Conservation (phyloP, 2,113 vertebrate species). For the Herpailurus yagouaroundi region DNA sequence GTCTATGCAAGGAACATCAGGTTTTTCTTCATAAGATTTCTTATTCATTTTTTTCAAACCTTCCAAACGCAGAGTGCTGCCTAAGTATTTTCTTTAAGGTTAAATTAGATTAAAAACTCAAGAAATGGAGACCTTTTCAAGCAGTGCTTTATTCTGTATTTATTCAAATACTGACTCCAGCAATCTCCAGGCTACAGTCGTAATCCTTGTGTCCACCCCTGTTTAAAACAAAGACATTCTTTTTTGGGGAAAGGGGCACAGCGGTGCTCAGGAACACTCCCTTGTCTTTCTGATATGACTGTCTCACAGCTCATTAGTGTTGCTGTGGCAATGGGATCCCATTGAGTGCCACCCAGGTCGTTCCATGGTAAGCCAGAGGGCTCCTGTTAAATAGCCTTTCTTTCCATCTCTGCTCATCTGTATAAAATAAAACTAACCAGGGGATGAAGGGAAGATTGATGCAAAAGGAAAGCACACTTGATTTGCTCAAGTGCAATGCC, state of each 20-base stretch:
- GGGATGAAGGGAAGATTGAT: not conserved
- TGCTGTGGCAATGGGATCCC: not conserved
- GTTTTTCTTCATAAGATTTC: not conserved
- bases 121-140: not conserved
- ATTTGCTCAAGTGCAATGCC: not conserved
- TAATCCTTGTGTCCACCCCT: not conserved
- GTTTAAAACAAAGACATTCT: not conserved
- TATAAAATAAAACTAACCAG: conserved; percentile 40
- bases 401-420: conserved; percentile 32
- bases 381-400: not conserved
- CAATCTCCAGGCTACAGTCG: not conserved
- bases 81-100: not conserved
- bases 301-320: not conserved
- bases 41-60: not conserved
- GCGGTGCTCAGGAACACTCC: not conserved
- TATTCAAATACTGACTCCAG: not conserved
- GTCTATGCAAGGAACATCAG: not conserved
- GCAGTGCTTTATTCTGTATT: not conserved
- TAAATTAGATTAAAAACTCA: not conserved
- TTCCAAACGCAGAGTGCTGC: not conserved
- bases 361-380: not conserved
- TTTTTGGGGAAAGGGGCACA: not conserved
- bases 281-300: not conserved
- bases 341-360: not conserved
- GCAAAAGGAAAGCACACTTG: not conserved